These are phyloP conservation scores for Lepas anatifera DNA, from an alignment of 2,888 invertebrate genomes.

Conservation along the genomic window DNA sequence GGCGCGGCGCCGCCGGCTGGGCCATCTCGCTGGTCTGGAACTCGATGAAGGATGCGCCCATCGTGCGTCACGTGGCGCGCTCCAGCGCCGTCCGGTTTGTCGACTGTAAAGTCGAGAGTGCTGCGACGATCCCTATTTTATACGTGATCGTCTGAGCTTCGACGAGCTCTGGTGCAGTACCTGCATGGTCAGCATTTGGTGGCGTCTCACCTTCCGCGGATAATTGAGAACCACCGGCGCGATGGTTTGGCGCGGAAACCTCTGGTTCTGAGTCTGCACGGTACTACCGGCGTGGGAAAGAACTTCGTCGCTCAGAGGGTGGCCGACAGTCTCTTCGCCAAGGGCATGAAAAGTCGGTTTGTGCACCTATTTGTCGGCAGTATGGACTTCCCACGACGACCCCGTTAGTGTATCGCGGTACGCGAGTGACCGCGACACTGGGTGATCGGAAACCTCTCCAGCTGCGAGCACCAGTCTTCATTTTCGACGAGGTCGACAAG, in stretches of 20 bases:
- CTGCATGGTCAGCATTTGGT: constrained; percentile 63
- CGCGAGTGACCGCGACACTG: constrained; percentile 30
- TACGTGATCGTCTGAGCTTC: background rate
- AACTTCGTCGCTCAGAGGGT: constrained; percentile 71
- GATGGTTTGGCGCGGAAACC: constrained; percentile 52
- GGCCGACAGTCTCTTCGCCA: constrained; percentile 50
- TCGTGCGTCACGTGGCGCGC: background rate
- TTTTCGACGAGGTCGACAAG: constrained; percentile 96
- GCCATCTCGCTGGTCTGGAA: background rate
- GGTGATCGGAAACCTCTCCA: constrained; percentile 46
- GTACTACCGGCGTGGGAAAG: constrained; percentile 86
- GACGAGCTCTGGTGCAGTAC: background rate
- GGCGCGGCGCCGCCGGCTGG: background rate
- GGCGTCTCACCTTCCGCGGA: constrained; percentile 49
- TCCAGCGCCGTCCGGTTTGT: too few species aligned
- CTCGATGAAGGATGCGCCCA: background rate
- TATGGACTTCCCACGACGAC: constrained; percentile 57
- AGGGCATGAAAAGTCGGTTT: constrained; percentile 60
- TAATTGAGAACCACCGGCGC: constrained; percentile 50
- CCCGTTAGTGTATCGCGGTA: constrained; percentile 34
- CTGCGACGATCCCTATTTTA: background rate
- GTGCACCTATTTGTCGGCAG: constrained; percentile 72
- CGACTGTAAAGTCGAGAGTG: constrained; percentile 2
- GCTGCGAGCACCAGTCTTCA: constrained; percentile 71
- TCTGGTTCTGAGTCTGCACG: constrained; percentile 84